These are phyloP conservation scores for Hepsetus odoe DNA, from an alignment of 2,113 vertebrate species.

Conservation along the genomic window DNA sequence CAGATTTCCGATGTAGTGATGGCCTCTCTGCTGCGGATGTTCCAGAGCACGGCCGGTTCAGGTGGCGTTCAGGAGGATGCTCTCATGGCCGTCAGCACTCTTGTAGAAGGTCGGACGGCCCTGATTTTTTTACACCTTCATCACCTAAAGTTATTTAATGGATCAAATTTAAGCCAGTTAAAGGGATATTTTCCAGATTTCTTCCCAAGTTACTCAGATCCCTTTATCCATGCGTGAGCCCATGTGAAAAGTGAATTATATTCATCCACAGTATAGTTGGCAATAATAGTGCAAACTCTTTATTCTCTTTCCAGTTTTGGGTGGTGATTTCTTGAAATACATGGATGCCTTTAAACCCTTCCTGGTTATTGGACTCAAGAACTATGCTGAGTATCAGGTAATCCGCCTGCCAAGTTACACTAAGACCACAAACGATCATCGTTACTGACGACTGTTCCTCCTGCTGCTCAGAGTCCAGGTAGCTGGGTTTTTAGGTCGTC, in stretches of 20 bases:
- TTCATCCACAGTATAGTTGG: too few species aligned
- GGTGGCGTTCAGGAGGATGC: conserved; percentile 95
- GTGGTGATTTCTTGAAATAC: conserved; percentile 95
- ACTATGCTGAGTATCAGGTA: conserved; percentile 98
- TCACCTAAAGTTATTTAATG: too few species aligned
- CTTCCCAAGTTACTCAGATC: too few species aligned
- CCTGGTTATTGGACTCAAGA: conserved; percentile 94
- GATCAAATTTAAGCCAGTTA: too few species aligned
- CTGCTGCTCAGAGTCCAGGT: conserved; percentile 8
- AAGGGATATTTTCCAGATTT: too few species aligned
- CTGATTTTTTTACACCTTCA: not conserved
- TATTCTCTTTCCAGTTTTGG: conserved; percentile 80
- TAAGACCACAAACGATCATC: not conserved
- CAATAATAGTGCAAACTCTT: not conserved
- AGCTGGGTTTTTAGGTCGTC: conserved; percentile 24
- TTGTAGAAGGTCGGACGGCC: conserved; percentile 89
- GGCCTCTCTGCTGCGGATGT: conserved; percentile 95
- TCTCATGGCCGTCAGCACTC: conserved; percentile 95
- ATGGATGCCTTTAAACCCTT: conserved; percentile 99
- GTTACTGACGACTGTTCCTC: conserved; percentile 34
- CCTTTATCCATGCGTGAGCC: too few species aligned
- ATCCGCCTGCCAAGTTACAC: too few species aligned
- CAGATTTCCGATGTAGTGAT: conserved; percentile 98
- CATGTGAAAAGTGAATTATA: too few species aligned
- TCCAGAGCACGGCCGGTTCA: conserved; percentile 95